Conservation (phyloP, 1,140 invertebrate genomes). For the Diploscapter pachys region DNA sequence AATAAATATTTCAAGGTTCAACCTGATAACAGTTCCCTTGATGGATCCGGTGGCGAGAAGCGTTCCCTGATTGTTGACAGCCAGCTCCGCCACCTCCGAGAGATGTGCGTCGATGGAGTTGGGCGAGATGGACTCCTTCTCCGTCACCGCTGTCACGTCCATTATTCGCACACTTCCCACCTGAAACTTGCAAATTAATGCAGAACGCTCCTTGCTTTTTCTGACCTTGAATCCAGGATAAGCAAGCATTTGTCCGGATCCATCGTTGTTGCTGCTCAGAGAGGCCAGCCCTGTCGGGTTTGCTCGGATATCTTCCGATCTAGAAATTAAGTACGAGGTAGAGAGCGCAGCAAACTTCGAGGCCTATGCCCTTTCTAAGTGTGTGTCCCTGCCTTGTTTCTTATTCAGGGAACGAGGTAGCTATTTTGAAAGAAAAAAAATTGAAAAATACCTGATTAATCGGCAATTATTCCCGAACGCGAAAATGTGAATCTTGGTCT, state of each 20-base stretch:
- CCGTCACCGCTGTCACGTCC: conserved; percentile 25
- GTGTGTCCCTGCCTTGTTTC: too few species aligned
- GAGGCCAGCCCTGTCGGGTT: conserved; percentile 24
- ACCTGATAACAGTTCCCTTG: conserved; percentile 23
- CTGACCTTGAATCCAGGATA: conserved; percentile 22
- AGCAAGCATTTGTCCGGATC: conserved; percentile 6
- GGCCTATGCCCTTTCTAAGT: too few species aligned
- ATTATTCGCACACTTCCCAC: conserved; percentile 19
- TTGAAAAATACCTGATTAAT: conserved; percentile 1
- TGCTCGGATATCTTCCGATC: background rate
- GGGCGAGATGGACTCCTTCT: conserved; percentile 18
- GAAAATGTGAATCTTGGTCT: conserved; percentile 15
- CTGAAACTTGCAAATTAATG: background rate
- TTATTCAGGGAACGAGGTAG: too few species aligned
- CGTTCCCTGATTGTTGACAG: conserved; percentile 24
- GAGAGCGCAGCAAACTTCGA: too few species aligned
- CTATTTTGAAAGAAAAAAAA: too few species aligned
- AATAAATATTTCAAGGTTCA: background rate
- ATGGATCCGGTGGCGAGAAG: conserved; percentile 24
- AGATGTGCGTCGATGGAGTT: conserved; percentile 21
- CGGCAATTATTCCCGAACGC: conserved; percentile 5
- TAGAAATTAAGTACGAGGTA: too few species aligned
- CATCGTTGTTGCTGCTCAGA: conserved; percentile 20
- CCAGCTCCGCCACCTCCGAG: conserved; percentile 14
- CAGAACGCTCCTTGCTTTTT: background rate